Conservation (phyloP, 2,888 invertebrate genomes). For the Anorthoa munda region DNA sequence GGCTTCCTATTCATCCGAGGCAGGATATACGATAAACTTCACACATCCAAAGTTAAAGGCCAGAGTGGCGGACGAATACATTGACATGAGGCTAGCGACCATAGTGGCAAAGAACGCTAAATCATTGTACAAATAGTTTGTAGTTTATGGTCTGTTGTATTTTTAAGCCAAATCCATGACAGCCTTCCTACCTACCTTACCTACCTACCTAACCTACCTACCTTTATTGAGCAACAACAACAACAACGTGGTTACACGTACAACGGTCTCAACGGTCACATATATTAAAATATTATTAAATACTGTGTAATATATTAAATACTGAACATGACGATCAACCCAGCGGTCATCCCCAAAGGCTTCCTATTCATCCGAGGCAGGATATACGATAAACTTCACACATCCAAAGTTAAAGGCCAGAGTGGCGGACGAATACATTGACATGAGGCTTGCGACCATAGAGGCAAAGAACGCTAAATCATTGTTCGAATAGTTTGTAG, state of each 20-base stretch:
- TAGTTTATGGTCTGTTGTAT: background rate
- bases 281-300: too few species aligned
- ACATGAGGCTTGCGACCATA: constrained; percentile 65
- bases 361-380: constrained; percentile 71
- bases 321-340: too few species aligned
- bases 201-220: too few species aligned
- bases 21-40: constrained; percentile 62
- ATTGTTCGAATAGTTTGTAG: constrained; percentile 26
- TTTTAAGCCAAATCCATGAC: background rate
- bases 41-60: constrained; percentile 41
- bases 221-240: too few species aligned
- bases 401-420: constrained; percentile 35
- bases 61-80: constrained; percentile 50
- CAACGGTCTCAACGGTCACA: too few species aligned
- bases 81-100: constrained; percentile 67
- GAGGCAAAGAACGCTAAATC: constrained; percentile 32
- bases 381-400: constrained; percentile 59
- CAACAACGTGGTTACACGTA: too few species aligned
- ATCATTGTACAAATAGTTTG: constrained; percentile 21
- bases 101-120: constrained; percentile 35
- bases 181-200: too few species aligned
- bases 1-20: constrained; percentile 70
- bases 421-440: constrained; percentile 58
- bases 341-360: constrained; percentile 64
- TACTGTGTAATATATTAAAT: too few species aligned